These are phyloP conservation scores for Hippocampus barbouri DNA, from an alignment of 2,113 vertebrate species.

Conservation along the genomic window DNA sequence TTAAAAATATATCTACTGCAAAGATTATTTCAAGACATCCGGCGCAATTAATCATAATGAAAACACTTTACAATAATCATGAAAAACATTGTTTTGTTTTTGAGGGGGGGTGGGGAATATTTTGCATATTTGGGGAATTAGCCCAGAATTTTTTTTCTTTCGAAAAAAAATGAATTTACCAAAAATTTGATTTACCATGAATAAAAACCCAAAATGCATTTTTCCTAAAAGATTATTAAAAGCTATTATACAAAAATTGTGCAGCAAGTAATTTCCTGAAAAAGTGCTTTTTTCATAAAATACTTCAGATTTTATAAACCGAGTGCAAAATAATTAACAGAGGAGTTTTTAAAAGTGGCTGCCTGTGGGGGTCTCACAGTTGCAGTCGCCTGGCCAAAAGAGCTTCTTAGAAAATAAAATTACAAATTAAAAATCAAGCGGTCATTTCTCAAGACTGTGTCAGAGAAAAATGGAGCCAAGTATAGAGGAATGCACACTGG, in stretches of 20 bases:
- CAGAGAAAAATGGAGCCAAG: slow-evolving; percentile 62
- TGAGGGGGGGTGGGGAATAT: too few relatives aligned
- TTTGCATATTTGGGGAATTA: too few relatives aligned
- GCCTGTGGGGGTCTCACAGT: slow-evolving; percentile 53
- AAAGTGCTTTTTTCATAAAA: too few relatives aligned
- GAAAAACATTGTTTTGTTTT: neutral
- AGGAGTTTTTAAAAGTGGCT: slow-evolving; percentile 55
- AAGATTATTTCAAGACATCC: neutral
- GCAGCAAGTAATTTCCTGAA: too few relatives aligned
- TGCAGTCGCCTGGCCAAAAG: slow-evolving; percentile 49
- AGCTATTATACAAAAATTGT: too few relatives aligned
- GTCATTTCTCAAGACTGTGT: slow-evolving; percentile 65
- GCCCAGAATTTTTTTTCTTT: too few relatives aligned
- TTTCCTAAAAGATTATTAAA: too few relatives aligned
- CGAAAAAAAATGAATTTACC: too few relatives aligned
- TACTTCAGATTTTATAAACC: too few relatives aligned
- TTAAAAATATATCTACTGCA: neutral
- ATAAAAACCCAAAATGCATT: too few relatives aligned
- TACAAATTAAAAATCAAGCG: slow-evolving; percentile 72
- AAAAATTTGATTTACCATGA: too few relatives aligned
- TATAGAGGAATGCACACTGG: slow-evolving; percentile 67
- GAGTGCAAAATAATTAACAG: slow-evolving; percentile 56
- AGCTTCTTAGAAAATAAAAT: neutral
- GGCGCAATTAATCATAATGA: too few relatives aligned
- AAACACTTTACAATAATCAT: neutral